Base-by-base conservation (phyloP, 2,113 vertebrate species). In the Anarrhichthys ocellatus region DNA sequence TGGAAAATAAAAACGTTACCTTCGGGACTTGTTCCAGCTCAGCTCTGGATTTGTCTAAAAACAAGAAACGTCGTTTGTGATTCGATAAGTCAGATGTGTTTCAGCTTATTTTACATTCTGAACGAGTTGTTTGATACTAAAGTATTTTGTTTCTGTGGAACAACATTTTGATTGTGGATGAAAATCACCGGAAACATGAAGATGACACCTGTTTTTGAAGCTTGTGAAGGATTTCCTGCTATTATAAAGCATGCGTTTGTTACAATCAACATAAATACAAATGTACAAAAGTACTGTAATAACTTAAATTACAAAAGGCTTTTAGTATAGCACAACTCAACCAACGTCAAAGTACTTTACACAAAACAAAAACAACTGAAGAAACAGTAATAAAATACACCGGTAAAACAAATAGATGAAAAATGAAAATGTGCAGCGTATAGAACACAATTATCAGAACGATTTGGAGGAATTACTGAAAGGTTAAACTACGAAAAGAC, bases 1-100 rank as follows among this genome's bases (percentile, higher is more conserved):
- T n/a, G n/a, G n/a, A 29, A 2, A 58, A 7, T 10, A 15, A 2
- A 15, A 40, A 4, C 0, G 5, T 89, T 96, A 99, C 98, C 97
- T 99, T 99, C 82, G 98, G 98, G 91, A 99, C 97, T 96, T 99
- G 98, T 65, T 99, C 98, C 94, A 99, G 94, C 94, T 99, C 98
- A 68, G 96, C 96, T 95, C 96, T 96, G 90, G 97, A 98, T 96
- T 99, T 99, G 86, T 99, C 97, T 99, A 70, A 68, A 87, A 92
- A 91, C 79, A 91, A 89, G 2, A 78, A 42, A 79, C 54, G 18
- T 10, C 10, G 1, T 18, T 10, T 6, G 1, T 6, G 15, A 22
- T 50, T 10, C 15, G 1, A 9, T 9, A 1, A 27, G 7, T 67
- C 40, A 29, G n/a, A 1, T 18, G 64, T 66, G 13, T 17, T 66